Percentiles rank a stretch among this genome's conserved stretches.
phyloP scores from a whole-genome alignment of 1,140 invertebrate species.

The Megathymus violae region DNA sequence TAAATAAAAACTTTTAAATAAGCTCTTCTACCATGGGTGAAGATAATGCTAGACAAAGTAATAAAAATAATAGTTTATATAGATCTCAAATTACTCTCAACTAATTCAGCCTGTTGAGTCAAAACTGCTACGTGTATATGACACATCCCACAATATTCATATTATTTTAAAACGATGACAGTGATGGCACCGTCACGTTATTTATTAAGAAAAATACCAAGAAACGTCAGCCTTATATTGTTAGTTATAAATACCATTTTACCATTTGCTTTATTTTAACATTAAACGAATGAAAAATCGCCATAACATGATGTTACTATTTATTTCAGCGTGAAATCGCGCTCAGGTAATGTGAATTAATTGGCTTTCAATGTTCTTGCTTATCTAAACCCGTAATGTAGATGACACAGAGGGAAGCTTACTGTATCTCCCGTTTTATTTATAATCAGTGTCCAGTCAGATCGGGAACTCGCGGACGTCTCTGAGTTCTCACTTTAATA shows the following conservation, averaged over 20 bases:
- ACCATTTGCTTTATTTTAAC: too few relatives aligned
- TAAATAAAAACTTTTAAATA: too few relatives aligned
- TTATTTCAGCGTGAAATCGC: too few relatives aligned
- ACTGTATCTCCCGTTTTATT: conserved; percentile 67
- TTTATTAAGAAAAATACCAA: too few relatives aligned
- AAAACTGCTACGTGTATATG: conserved; percentile 11
- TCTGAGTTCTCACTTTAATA: conserved; percentile 37
- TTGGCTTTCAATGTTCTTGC: conserved; percentile 14
- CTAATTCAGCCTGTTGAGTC: conserved; percentile 23
- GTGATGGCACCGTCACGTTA: too few relatives aligned
- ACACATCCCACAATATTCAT: conserved; percentile 25
- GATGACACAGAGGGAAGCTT: conserved; percentile 67
- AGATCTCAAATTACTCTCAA: conserved; percentile 7
- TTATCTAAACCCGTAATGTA: conserved; percentile 30
- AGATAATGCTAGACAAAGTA: too few relatives aligned
- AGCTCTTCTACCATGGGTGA: too few relatives aligned
- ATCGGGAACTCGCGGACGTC: conserved; percentile 58
- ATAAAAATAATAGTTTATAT: not conserved
- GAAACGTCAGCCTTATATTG: too few relatives aligned
- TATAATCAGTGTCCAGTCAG: conserved; percentile 76
- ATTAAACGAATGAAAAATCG: too few relatives aligned
- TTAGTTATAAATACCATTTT: too few relatives aligned
- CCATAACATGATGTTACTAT: too few relatives aligned
- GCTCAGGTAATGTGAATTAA: conserved; percentile 8
- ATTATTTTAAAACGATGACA: conserved; percentile 30